Conservation (phyloP, 2,888 invertebrate genomes). For the Drosophila kuntzei region DNA sequence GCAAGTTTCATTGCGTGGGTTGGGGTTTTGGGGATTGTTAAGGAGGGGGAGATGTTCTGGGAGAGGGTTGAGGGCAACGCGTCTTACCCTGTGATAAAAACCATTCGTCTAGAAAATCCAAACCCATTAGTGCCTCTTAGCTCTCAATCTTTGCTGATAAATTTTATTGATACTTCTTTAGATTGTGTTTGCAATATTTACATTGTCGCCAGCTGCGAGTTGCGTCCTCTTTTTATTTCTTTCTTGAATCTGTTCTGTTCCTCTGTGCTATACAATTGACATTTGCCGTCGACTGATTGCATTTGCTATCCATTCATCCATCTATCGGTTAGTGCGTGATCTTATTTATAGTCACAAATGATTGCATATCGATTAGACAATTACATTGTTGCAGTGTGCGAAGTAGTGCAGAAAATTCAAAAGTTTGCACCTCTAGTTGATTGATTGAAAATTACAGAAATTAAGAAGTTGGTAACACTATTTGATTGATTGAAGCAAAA, state of each 20-base stretch:
- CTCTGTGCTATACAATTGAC: constrained; percentile 54
- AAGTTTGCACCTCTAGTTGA: constrained; percentile 13
- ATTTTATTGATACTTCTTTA: constrained; percentile 51
- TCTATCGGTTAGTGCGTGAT: constrained; percentile 67
- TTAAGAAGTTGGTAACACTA: neutral
- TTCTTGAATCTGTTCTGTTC: constrained; percentile 17
- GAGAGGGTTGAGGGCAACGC: constrained; percentile 14
- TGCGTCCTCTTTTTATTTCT: constrained; percentile 20
- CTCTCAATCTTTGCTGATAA: constrained; percentile 46
- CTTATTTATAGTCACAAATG: constrained; percentile 54
- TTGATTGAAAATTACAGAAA: constrained; percentile 1
- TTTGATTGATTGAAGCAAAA: constrained; percentile 4
- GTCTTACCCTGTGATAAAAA: constrained; percentile 85
- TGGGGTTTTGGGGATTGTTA: neutral
- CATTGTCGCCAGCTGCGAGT: constrained; percentile 51
- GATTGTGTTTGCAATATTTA: constrained; percentile 53
- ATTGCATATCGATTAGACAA: constrained; percentile 64
- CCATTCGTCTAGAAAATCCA: constrained; percentile 85
- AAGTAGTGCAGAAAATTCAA: constrained; percentile 13
- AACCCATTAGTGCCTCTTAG: constrained; percentile 68
- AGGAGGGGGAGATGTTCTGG: constrained; percentile 13
- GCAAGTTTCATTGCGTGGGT: constrained; percentile 58
- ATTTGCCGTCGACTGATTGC: constrained; percentile 57
- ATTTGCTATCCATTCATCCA: constrained; percentile 18
- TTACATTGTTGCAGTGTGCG: constrained; percentile 18